Conservation (phyloP, 2,888 invertebrate species). For the Antheraea assamensis region DNA sequence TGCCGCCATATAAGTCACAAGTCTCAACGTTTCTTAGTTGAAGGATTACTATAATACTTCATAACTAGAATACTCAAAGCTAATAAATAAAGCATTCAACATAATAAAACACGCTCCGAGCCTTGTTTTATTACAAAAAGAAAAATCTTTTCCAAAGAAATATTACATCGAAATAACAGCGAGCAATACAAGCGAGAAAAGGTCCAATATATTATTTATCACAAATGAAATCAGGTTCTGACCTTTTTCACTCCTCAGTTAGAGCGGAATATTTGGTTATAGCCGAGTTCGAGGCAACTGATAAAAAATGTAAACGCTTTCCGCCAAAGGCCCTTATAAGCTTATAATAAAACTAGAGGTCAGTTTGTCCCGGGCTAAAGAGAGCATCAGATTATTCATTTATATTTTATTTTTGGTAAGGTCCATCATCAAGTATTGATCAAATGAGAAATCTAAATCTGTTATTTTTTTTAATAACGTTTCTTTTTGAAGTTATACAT, state of each 20-base stretch:
- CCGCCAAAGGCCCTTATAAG: conserved; percentile 6
- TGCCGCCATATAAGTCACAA: neutral
- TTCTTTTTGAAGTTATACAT: too few relatives aligned
- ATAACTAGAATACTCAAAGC: neutral
- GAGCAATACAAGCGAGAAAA: neutral
- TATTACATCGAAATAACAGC: neutral
- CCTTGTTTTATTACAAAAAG: neutral
- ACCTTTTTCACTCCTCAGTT: neutral
- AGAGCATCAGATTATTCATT: neutral
- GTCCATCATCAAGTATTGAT: neutral
- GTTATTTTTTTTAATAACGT: neutral
- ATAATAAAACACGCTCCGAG: neutral
- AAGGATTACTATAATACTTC: neutral
- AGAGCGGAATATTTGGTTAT: neutral
- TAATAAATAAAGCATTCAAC: too few relatives aligned
- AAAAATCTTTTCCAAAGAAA: neutral
- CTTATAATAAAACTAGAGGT: conserved; percentile 19
- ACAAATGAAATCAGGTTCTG: neutral
- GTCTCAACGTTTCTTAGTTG: neutral
- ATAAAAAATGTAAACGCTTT: conserved; percentile 21
- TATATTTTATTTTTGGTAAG: conserved; percentile 14
- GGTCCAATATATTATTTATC: neutral
- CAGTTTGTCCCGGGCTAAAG: neutral
- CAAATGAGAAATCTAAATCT: neutral
- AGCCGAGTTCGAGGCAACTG: neutral